Base-by-base conservation (phyloP, 2,888 invertebrate genomes). In the Zaprionus bogoriensis region DNA sequence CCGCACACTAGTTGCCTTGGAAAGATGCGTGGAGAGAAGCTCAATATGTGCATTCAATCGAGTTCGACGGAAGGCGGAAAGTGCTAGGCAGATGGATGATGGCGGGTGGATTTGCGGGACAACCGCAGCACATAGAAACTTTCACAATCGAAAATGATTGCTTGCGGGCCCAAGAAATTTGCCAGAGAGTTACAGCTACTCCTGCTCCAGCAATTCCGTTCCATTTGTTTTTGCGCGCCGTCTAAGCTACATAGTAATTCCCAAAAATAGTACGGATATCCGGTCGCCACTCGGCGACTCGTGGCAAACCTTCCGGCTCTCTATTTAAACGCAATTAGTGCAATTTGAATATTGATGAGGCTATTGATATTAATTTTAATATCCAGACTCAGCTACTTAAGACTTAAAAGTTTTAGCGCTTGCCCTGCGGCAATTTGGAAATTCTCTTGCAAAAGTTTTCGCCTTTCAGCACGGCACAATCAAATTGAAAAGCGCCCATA, bases 101-200 rank as follows among this genome's bases (percentile, higher is more conserved):
- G 17, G 32, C 32, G 54, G 54, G 30, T 50, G 57, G 38, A 62
- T 55, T 53, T 65, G 61, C 52, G 63, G 51, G 57, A 54, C 64
- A 73, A 66, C 82, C 79, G 60, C 80, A 82, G 67, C 64, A 74
- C 66, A 76, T 61, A 69, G 68, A 86, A 86, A 88, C 62, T 88
- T 86, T 82, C 72, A 68, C 87, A 86, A 85, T 88, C 83, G 86
- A 88, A 86, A 85, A 88, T 82, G 74, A 86, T 88, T 77, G 87
- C 86, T 74, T 54, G 64, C 76, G 80, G 77, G 58, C 45, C 53
- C 46, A 64, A 69, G 74, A 66, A 48, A 57, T 68, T 73, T 59
- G 36, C 44, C 62, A 51, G 27, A 41, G 52, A 60, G 62, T 51
- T 71, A 66, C 66, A 67, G 61, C 78, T 62, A 58, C 67, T 60